phyloP scores from a whole-genome alignment of 2,888 invertebrate genomes.

The Rhagonycha fulva region DNA sequence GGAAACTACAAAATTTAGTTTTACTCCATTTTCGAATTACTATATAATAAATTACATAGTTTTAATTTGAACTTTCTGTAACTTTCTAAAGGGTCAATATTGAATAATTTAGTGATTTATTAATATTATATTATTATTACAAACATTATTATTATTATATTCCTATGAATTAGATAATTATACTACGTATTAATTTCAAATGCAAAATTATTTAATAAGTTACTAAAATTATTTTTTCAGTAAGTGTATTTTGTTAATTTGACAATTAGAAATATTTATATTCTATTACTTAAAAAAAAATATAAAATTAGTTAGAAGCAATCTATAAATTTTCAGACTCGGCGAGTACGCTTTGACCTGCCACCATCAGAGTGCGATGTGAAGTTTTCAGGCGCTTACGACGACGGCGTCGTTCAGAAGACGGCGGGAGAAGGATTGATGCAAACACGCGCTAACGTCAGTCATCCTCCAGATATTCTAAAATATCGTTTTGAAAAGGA shows the following conservation, averaged over 20 bases:
- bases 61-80: too few species aligned
- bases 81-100: too few species aligned
- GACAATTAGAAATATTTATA: background rate
- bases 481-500: conserved; percentile 33
- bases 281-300: background rate
- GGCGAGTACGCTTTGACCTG: conserved; percentile 49
- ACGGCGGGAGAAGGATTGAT: conserved; percentile 43
- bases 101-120: too few species aligned
- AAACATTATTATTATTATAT: too few species aligned
- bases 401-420: conserved; percentile 33
- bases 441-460: conserved; percentile 42
- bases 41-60: too few species aligned
- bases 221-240: background rate
- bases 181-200: too few species aligned
- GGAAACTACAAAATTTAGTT: too few species aligned
- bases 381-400: conserved; percentile 29
- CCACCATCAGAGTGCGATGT: conserved; percentile 46
- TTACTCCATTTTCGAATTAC: too few species aligned
- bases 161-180: too few species aligned
- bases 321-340: conserved; percentile 40
- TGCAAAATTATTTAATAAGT: background rate
- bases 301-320: background rate
- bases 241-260: background rate
- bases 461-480: conserved; percentile 39
- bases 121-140: too few species aligned